Conservation (phyloP, 2,797 vertebrate genomes). For the Apogon talboti region DNA sequence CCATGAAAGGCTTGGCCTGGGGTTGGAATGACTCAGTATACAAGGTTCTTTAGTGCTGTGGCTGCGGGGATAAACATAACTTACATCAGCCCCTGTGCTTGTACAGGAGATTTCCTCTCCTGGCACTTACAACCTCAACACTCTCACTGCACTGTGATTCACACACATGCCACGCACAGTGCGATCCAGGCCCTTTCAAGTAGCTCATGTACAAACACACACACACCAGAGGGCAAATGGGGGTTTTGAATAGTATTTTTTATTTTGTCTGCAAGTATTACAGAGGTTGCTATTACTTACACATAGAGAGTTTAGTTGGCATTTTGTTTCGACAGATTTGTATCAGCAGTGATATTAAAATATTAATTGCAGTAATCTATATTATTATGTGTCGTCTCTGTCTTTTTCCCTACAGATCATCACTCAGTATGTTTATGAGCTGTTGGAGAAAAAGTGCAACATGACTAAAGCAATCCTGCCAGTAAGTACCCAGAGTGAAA, state of each 20-base stretch:
- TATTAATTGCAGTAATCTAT: constrained; percentile 42
- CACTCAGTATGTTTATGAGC: constrained; percentile 94
- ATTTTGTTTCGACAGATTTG: constrained; percentile 60
- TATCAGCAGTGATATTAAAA: constrained; percentile 53
- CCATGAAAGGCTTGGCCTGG: constrained; percentile 85
- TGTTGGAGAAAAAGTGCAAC: constrained; percentile 93
- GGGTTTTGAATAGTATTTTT: constrained; percentile 57
- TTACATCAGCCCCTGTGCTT: constrained; percentile 85
- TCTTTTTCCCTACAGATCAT: constrained; percentile 88
- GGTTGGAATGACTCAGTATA: constrained; percentile 86
- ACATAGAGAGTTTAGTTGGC: constrained; percentile 42
- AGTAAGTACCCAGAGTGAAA: constrained; percentile 86
- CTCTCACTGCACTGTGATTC: constrained; percentile 70
- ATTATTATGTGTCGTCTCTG: constrained; percentile 45
- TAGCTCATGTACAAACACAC: constrained; percentile 54
- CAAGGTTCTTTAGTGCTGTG: constrained; percentile 85
- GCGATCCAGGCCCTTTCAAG: constrained; percentile 72
- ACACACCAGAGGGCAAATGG: constrained; percentile 64
- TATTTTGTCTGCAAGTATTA: constrained; percentile 64
- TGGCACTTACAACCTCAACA: constrained; percentile 79
- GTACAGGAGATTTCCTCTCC: constrained; percentile 85
- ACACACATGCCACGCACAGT: constrained; percentile 58
- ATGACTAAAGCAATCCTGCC: constrained; percentile 94
- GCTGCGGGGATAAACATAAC: constrained; percentile 90
- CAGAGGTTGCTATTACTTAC: constrained; percentile 59